A percentile compares a stretch with the other conserved stretches of the same genome.
These are phyloP conservation scores for Scalopus aquaticus DNA, from an alignment of 2,113 vertebrate species.

Conservation along the genomic window DNA sequence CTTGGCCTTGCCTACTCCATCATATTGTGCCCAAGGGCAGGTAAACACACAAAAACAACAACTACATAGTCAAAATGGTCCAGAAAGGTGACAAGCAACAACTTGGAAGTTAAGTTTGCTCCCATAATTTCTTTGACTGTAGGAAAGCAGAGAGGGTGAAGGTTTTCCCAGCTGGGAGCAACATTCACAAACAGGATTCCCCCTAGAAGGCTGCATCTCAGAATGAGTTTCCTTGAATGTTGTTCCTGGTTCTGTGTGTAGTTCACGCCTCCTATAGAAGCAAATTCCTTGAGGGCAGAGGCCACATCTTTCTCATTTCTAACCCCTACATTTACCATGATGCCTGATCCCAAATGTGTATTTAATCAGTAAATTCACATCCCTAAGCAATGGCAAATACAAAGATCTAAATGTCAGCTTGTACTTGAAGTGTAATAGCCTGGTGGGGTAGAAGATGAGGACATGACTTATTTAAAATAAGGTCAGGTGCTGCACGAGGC, in stretches of 20 bases:
- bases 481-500: background rate
- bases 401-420: background rate
- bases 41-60: background rate
- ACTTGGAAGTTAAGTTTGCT: background rate
- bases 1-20: background rate
- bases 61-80: background rate
- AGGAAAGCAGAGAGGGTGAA: background rate
- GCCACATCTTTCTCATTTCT: background rate
- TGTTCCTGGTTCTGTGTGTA: background rate
- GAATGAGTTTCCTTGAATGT: background rate
- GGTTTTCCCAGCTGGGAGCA: background rate
- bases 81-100: background rate
- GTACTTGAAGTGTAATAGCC: background rate
- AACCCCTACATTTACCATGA: background rate
- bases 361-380: background rate
- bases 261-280: background rate
- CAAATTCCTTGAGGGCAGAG: background rate
- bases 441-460: background rate
- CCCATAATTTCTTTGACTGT: background rate
- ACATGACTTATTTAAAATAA: background rate
- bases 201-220: background rate
- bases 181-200: background rate
- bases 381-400: background rate
- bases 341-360: background rate
- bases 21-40: background rate